Evolutionary conservation across 2,888 invertebrate species (phyloP).

Genomic region (Oegoconia quadripuncta): DNA sequence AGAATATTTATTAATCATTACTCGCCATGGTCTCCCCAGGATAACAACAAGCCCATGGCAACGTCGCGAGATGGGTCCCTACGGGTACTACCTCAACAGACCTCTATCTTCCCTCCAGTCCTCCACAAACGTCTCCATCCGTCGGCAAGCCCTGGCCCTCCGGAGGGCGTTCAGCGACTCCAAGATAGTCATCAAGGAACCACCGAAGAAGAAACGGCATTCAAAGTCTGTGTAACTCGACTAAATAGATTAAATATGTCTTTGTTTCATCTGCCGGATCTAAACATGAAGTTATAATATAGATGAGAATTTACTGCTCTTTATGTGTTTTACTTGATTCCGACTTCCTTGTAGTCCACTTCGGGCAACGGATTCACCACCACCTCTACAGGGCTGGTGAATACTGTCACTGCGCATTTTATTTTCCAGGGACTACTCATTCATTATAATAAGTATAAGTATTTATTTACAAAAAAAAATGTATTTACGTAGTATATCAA

Average conservation of each 20-base stretch:
- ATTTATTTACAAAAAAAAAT: no score
- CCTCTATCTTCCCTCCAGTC: conserved; percentile 53
- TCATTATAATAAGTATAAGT: no score
- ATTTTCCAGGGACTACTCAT: no score
- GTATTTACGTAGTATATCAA: no score
- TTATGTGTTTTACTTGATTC: no score
- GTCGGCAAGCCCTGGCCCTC: conserved; percentile 35
- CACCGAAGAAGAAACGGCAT: conserved; percentile 52
- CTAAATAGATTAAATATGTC: neutral
- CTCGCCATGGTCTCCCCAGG: conserved; percentile 44
- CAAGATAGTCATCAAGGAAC: conserved; percentile 49
- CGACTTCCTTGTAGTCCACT: no score
- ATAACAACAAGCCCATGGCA: conserved; percentile 79
- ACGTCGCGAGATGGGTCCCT: conserved; percentile 80
- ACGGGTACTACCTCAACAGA: conserved; percentile 78
- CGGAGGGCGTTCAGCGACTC: conserved; percentile 62
- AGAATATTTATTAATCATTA: neutral
- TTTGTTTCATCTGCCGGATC: neutral
- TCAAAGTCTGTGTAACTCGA: conserved; percentile 58
- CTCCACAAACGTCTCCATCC: conserved; percentile 27
- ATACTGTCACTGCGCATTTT: no score
- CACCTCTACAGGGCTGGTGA: no score
- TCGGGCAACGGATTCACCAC: no score
- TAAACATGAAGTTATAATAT: no score
- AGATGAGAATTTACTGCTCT: no score